Conservation (phyloP, 2,888 invertebrate species). For the Cantharis nigra region DNA sequence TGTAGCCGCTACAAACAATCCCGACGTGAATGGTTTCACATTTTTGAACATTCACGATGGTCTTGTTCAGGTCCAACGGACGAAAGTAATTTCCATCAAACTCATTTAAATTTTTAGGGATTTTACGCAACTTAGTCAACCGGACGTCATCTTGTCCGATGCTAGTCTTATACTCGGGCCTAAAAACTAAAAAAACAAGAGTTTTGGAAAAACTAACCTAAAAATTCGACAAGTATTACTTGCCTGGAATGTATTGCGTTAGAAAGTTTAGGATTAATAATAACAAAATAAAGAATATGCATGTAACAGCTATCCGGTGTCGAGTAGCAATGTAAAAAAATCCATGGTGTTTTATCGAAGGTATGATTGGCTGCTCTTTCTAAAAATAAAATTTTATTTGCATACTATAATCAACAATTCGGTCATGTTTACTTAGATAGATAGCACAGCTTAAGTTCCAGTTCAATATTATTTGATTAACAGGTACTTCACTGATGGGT, state of each 20-base stretch:
- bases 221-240: neutral
- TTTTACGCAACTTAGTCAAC: neutral
- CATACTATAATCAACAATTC: neutral
- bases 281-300: neutral
- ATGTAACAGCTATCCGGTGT: neutral
- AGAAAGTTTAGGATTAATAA: neutral
- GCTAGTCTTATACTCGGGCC: neutral
- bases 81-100: neutral
- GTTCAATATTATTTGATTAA: neutral
- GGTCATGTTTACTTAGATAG: neutral
- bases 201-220: neutral
- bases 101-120: neutral
- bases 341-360: neutral
- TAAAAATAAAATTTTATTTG: neutral
- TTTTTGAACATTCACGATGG: constrained; percentile 43
- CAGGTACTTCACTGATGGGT: neutral
- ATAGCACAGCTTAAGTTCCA: neutral
- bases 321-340: neutral
- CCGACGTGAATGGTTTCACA: constrained; percentile 84
- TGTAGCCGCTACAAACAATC: constrained; percentile 85
- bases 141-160: neutral
- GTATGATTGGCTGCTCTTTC: constrained; percentile 35
- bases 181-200: neutral
- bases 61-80: neutral
- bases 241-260: neutral